A percentile compares a stretch with the other conserved stretches of the same genome.
Conservation (phyloP, 2,797 vertebrate species). For the Otus scops region DNA sequence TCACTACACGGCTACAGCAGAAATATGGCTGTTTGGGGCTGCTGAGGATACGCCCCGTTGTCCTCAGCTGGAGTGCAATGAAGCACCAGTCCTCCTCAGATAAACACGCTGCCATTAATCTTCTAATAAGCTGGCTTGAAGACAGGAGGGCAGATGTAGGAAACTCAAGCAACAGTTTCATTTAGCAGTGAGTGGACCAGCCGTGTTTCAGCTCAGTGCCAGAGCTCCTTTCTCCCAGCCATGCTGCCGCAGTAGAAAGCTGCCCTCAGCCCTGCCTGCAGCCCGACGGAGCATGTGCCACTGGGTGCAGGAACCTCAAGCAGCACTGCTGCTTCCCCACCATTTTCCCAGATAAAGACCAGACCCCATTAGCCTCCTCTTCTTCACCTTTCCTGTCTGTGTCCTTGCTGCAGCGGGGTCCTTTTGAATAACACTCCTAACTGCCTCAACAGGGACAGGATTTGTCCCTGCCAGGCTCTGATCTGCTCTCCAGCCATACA, state of each 20-base stretch:
- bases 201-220: accelerated
- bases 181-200: accelerated
- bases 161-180: not conserved
- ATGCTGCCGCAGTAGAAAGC: accelerated
- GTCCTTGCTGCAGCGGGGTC: accelerated
- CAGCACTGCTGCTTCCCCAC: not conserved
- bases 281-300: accelerated
- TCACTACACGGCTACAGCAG: accelerated
- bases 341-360: accelerated
- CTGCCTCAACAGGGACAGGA: not conserved
- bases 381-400: not conserved
- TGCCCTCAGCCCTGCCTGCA: not conserved
- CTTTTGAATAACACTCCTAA: accelerated
- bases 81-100: not conserved
- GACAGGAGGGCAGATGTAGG: not conserved
- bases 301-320: not conserved
- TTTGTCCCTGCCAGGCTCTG: not conserved
- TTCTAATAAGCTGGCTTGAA: not conserved
- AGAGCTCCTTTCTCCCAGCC: not conserved
- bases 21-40: not conserved
- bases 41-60: accelerated
- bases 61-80: not conserved
- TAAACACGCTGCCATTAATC: not conserved
- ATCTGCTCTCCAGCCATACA: not conserved
- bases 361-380: accelerated